Base-by-base conservation (phyloP, 2,888 invertebrate genomes). In the Nemoura dubitans region DNA sequence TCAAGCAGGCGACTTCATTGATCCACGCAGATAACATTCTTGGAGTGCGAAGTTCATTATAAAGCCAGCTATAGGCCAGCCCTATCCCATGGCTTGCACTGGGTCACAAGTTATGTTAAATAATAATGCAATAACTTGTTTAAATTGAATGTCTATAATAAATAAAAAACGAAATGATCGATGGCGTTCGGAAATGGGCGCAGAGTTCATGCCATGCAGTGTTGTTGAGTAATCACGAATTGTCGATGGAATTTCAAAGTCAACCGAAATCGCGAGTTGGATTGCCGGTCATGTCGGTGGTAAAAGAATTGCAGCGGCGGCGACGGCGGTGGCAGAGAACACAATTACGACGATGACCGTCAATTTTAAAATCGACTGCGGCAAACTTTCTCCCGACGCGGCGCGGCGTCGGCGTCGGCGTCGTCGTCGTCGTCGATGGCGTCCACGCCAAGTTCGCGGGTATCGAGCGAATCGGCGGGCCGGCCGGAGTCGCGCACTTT, bases 31-130 rank as follows among this genome's bases (percentile, higher is more conserved):
- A 59, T 59, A 59, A 59, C 59, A 59, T 59, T 59, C 59, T 59
- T 59, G 59, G 59, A 59, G 59, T 59, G 59, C 59, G 59, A 59
- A 59, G 59, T 59, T 59, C 59, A 59, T 59, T 59, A 59, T 59
- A 59, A 59, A 59, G 21, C 59, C 21, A 21, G 59, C 21, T 14
- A 14, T 59, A 21, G 3, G 5, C 36, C 36, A n/a, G 36, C 36
- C 36, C 5, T 59, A 59, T 59, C 59, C 59, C 21, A 59, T 21
- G 59, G 21, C n/a, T 36, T 36, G 59, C 59, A 59, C 59, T 59
- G 59, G 59, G 59, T 59, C 59, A 59, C 59, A 59, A 59, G 59
- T 59, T 59, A 16, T 59, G 59, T 59, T 59, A 59, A 59, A 59
- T 59, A 59, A 59, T 59, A 59, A 59, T 59, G 59, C 59, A 59